Percentiles rank a stretch among this genome's conserved stretches.
Conservation (phyloP, 2,888 invertebrate species). For the Punctoribates punctum region DNA sequence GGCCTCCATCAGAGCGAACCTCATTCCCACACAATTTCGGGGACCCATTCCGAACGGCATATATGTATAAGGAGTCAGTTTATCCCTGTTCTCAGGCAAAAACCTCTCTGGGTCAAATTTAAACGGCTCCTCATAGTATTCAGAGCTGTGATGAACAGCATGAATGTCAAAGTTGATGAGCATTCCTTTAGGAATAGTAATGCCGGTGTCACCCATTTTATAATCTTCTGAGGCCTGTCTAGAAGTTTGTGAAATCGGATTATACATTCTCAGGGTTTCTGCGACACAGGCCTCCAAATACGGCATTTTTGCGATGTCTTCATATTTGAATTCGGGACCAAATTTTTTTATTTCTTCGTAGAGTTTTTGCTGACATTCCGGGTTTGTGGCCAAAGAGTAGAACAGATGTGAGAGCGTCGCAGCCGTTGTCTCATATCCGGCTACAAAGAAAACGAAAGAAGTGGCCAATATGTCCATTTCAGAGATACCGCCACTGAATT, state of each 20-base stretch:
- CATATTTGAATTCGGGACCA: not conserved
- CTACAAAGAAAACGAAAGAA: slow-evolving; percentile 7
- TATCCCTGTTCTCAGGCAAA: slow-evolving; percentile 43
- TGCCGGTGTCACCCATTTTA: slow-evolving; percentile 42
- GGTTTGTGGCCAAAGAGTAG: not conserved
- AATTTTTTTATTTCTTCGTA: slow-evolving; percentile 56
- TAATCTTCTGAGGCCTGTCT: slow-evolving; percentile 42
- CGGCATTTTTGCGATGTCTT: not conserved
- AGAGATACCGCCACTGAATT: not conserved
- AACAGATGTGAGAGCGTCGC: slow-evolving; percentile 1
- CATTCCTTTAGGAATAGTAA: slow-evolving; percentile 44
- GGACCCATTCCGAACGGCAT: no score
- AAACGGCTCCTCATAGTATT: slow-evolving; percentile 44
- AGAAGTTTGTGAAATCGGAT: slow-evolving; percentile 33
- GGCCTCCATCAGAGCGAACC: no score
- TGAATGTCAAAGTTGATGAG: slow-evolving; percentile 38
- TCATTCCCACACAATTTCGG: no score
- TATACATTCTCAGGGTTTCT: slow-evolving; percentile 43
- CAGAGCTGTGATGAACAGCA: slow-evolving; percentile 40
- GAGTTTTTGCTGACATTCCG: slow-evolving; percentile 57
- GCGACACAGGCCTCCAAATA: slow-evolving; percentile 44
- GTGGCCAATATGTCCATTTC: slow-evolving; percentile 21
- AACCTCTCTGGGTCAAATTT: slow-evolving; percentile 46
- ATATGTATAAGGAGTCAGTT: no score
- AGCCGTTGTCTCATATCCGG: slow-evolving; percentile 29